Percentiles rank a stretch among this genome's conserved stretches.
Evolutionary conservation across 2,797 vertebrate species (phyloP).

Genomic region (Mallotus villosus): DNA sequence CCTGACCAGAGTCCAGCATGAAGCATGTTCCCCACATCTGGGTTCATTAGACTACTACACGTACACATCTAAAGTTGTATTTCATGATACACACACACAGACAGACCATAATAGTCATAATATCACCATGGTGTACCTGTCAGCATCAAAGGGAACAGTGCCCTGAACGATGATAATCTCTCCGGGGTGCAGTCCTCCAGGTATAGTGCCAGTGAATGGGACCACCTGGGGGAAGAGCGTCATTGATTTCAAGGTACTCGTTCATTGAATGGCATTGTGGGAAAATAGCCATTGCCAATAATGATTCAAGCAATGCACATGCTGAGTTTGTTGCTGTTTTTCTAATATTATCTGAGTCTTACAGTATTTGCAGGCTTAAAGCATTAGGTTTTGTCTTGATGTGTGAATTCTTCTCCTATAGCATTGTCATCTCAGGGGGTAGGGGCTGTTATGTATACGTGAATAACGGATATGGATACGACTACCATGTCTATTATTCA

Average conservation of each 20-base stretch:
- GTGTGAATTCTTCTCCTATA: too few relatives aligned
- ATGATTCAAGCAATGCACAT: too few relatives aligned
- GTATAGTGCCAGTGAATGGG: constrained; percentile 87
- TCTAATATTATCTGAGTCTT: too few relatives aligned
- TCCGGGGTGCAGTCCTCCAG: constrained; percentile 83
- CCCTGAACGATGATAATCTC: constrained; percentile 87
- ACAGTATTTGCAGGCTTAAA: background rate
- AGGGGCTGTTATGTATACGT: background rate
- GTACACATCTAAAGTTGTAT: background rate
- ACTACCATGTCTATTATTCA: background rate
- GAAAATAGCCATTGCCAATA: too few relatives aligned
- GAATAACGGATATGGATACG: background rate
- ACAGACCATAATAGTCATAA: background rate
- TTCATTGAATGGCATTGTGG: too few relatives aligned
- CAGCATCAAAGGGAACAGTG: constrained; percentile 79
- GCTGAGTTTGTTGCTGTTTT: too few relatives aligned
- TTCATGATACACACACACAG: constrained; percentile 8
- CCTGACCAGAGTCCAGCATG: constrained; percentile 60
- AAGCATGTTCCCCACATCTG: background rate
- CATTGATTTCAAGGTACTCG: background rate
- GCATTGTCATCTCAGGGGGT: background rate
- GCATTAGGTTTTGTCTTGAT: too few relatives aligned
- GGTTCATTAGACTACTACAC: background rate
- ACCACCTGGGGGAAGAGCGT: constrained; percentile 69
- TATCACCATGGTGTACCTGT: constrained; percentile 76